Evolutionary conservation across 1,140 invertebrate genomes (phyloP).

Genomic region (Drosophila ogumai): DNA sequence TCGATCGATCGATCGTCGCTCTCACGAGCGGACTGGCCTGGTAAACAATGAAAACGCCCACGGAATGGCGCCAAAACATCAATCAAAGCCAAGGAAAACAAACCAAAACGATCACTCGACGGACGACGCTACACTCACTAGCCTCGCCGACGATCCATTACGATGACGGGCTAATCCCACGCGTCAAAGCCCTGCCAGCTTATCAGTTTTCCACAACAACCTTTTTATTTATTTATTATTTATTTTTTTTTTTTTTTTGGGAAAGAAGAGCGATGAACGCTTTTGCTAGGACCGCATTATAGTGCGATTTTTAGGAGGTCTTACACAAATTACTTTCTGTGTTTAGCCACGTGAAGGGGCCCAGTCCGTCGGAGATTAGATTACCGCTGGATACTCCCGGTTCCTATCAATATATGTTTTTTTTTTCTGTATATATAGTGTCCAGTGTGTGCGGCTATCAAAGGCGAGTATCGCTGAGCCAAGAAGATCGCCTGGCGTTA

Average conservation of each 20-base stretch:
- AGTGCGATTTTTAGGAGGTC: conserved; percentile 16
- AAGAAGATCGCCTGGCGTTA: conserved; percentile 60
- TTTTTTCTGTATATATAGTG: conserved; percentile 20
- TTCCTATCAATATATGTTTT: conserved; percentile 59
- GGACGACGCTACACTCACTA: conserved; percentile 25
- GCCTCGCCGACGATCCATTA: conserved; percentile 42
- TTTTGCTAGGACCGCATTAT: conserved; percentile 3
- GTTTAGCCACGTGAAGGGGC: conserved; percentile 36
- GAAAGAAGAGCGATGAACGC: conserved; percentile 17
- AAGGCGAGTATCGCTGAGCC: conserved; percentile 41
- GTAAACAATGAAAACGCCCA: conserved; percentile 48
- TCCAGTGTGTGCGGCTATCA: conserved; percentile 49
- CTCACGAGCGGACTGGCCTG: conserved; percentile 11
- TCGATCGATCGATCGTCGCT: conserved; percentile 30
- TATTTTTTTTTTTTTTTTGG: background rate
- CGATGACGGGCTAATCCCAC: conserved; percentile 44
- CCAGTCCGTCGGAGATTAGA: conserved; percentile 36
- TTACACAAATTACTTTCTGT: conserved; percentile 46
- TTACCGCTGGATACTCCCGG: conserved; percentile 31
- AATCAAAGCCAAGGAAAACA: conserved; percentile 60
- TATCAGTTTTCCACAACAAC: conserved; percentile 57
- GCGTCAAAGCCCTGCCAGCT: conserved; percentile 54
- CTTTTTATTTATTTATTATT: background rate
- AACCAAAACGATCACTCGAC: conserved; percentile 40
- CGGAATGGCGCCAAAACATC: conserved; percentile 59